Evolutionary conservation across 2,888 invertebrate genomes (phyloP).

Genomic region (Agrochola macilenta): DNA sequence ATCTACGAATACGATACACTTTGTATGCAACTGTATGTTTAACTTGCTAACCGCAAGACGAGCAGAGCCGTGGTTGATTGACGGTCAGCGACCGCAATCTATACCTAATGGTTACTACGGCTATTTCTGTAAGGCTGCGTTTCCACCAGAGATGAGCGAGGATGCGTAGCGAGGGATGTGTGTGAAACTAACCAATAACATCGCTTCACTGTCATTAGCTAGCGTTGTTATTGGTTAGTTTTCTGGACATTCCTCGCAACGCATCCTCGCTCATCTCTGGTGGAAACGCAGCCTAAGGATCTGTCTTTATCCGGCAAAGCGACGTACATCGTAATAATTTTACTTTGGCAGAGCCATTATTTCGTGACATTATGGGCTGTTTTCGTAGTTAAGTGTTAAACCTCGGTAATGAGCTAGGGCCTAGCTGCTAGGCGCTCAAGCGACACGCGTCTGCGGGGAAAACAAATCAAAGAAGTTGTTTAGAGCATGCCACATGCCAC

Average conservation of each 20-base stretch:
- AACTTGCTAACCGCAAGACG: background rate
- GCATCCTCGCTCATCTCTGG: too few species aligned
- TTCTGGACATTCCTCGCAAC: too few species aligned
- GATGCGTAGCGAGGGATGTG: too few species aligned
- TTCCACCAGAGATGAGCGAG: too few species aligned
- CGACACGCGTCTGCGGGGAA: background rate
- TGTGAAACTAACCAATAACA: too few species aligned
- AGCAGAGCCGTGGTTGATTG: background rate
- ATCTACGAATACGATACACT: background rate
- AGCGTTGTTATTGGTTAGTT: too few species aligned
- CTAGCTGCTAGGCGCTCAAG: background rate
- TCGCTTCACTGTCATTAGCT: too few species aligned
- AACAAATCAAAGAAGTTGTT: background rate
- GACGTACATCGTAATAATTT: background rate
- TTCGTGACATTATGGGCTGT: background rate
- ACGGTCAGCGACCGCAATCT: constrained; percentile 2
- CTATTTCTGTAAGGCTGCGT: background rate
- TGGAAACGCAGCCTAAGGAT: too few species aligned
- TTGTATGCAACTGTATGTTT: background rate
- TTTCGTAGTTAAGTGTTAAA: too few species aligned
- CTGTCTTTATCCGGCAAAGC: background rate
- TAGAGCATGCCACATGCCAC: too few species aligned
- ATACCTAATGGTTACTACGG: background rate
- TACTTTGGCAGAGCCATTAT: background rate
- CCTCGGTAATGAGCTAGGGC: background rate